phyloP scores from a whole-genome alignment of 1,140 invertebrate species.

The Rhagoletis zephyria region DNA sequence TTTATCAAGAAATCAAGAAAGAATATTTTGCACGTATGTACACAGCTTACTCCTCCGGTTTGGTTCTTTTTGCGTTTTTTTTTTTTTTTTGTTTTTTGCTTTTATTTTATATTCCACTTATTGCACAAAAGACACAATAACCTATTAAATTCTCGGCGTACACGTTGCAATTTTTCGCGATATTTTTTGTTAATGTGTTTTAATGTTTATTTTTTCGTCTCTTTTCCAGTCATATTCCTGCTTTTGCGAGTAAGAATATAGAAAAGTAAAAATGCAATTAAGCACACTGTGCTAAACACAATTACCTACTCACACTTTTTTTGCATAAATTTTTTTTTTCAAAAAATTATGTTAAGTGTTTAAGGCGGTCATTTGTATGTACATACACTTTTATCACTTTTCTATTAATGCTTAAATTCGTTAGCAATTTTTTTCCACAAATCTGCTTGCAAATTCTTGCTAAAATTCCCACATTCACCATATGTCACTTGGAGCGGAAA shows the following conservation, averaged over 20 bases:
- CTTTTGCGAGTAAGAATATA: conserved; percentile 40
- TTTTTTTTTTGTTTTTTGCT: background rate
- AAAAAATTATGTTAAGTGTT: background rate
- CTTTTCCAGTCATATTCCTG: conserved; percentile 27
- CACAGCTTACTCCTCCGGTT: background rate
- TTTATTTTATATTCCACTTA: conserved; percentile 32
- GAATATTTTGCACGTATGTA: background rate
- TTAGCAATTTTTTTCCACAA: background rate
- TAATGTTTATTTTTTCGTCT: background rate
- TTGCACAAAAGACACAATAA: conserved; percentile 31
- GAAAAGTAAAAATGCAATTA: conserved; percentile 2
- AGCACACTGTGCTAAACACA: background rate
- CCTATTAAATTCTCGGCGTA: conserved; percentile 38
- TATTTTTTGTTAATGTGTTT: background rate
- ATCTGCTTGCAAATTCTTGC: conserved; percentile 15
- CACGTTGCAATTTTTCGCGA: conserved; percentile 48
- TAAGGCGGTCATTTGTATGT: background rate
- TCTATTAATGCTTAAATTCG: background rate
- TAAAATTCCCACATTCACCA: conserved; percentile 1
- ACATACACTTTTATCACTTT: background rate
- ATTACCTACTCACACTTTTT: conserved; percentile 8
- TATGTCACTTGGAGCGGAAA: background rate
- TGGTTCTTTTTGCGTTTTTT: background rate
- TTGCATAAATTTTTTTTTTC: background rate
- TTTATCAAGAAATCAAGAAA: conserved; percentile 28